Conservation (phyloP, 1,140 invertebrate species). For the Hetaerina americana region DNA sequence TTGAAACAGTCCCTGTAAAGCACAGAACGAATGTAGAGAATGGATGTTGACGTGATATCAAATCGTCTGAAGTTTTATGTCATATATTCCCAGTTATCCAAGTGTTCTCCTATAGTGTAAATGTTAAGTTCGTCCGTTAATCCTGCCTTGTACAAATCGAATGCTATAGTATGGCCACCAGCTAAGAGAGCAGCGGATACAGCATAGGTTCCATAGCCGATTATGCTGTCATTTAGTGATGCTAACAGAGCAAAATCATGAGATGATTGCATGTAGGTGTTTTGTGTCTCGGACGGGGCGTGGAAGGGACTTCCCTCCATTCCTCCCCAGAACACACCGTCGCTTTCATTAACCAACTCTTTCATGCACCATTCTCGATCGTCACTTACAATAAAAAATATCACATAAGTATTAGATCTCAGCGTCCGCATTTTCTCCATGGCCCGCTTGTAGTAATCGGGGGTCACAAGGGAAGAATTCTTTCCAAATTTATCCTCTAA, state of each 20-base stretch:
- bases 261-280: not conserved
- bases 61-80: too few species aligned
- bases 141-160: too few species aligned
- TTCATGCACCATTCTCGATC: not conserved
- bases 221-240: not conserved
- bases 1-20: too few species aligned
- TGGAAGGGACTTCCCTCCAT: not conserved
- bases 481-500: not conserved
- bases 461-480: not conserved
- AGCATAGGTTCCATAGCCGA: not conserved
- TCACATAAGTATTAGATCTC: not conserved
- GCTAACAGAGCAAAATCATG: not conserved
- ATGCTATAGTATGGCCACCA: not conserved
- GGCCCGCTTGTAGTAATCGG: not conserved
- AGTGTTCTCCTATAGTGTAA: too few species aligned
- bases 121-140: too few species aligned
- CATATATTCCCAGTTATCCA: too few species aligned
- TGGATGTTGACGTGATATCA: too few species aligned
- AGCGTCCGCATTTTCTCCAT: not conserved
- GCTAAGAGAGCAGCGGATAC: not conserved
- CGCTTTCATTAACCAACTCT: not conserved
- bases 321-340: not conserved
- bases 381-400: not conserved
- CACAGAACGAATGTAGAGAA: too few species aligned
- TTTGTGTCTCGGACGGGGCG: not conserved